Conservation (phyloP, 2,888 invertebrate species). For the Eristalis arbustorum region DNA sequence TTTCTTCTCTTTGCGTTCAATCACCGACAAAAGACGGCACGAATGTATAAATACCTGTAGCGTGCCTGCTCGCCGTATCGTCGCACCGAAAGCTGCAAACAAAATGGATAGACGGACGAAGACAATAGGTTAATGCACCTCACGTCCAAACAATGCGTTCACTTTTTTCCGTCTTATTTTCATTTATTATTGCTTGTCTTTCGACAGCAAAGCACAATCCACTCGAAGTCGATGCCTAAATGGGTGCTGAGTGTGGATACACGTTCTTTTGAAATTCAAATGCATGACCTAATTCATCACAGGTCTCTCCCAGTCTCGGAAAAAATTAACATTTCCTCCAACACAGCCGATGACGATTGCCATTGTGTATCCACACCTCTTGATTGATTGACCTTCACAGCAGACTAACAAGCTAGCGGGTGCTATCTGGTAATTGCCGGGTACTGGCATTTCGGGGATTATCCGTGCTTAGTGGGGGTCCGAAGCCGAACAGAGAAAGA, state of each 20-base stretch:
- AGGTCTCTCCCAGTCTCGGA: neutral
- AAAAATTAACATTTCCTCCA: slow-evolving; percentile 14
- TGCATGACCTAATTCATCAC: slow-evolving; percentile 10
- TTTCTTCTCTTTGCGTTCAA: slow-evolving; percentile 40
- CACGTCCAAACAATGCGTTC: slow-evolving; percentile 54
- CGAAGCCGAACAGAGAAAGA: neutral
- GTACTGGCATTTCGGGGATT: neutral
- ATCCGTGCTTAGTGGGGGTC: neutral
- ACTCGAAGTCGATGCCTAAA: neutral
- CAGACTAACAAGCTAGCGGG: neutral
- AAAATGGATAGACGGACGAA: neutral
- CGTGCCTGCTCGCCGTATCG: neutral
- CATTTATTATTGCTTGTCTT: neutral
- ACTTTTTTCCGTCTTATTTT: neutral
- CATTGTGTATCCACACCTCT: neutral
- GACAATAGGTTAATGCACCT: slow-evolving; percentile 64
- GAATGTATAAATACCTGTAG: slow-evolving; percentile 30
- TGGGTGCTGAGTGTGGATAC: neutral
- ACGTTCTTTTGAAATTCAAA: neutral
- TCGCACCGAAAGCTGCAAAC: neutral
- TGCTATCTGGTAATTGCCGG: neutral
- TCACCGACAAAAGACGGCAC: slow-evolving; percentile 47
- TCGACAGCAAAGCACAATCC: slow-evolving; percentile 7
- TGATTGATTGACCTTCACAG: slow-evolving; percentile 28
- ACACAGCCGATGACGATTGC: neutral